phyloP scores from a whole-genome alignment of 30 jellyfish, hydroid and myxozoan genomes.

The Hydra vulgaris region DNA sequence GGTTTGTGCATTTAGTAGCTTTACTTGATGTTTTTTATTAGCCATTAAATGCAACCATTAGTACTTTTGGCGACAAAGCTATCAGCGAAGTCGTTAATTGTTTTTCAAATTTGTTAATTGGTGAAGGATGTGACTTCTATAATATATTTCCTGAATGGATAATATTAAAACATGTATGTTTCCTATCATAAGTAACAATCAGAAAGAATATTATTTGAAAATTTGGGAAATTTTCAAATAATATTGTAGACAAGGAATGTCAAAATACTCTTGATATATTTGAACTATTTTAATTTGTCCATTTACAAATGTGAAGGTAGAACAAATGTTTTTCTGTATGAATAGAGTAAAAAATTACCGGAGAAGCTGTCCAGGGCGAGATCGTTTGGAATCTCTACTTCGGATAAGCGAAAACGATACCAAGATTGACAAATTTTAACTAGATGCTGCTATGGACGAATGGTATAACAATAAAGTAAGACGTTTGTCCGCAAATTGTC shows the following conservation, averaged over 20 bases:
- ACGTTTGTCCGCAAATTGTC: neutral
- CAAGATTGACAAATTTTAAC: constrained; percentile 11
- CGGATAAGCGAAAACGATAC: constrained; percentile 26
- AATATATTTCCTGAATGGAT: neutral
- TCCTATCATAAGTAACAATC: constrained; percentile 4
- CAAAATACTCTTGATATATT: constrained; percentile 17
- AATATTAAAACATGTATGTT: constrained; percentile 6
- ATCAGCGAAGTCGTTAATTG: neutral
- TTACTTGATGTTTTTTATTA: neutral
- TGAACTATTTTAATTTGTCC: constrained; percentile 27
- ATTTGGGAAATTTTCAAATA: neutral
- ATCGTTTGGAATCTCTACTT: constrained; percentile 17
- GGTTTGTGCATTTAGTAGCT: no score
- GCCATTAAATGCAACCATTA: neutral
- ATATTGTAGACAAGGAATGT: constrained; percentile 1
- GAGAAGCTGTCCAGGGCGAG: constrained; percentile 21
- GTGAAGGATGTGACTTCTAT: neutral
- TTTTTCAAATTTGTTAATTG: neutral
- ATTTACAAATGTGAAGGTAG: constrained; percentile 28
- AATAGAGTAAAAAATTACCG: constrained; percentile 16
- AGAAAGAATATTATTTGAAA: neutral
- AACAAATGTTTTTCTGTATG: constrained; percentile 16
- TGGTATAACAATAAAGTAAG: constrained; percentile 6
- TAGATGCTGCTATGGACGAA: constrained; percentile 13
- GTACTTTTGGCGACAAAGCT: neutral